phyloP scores from a whole-genome alignment of 1,140 invertebrate genomes.

The Triops longicaudatus region DNA sequence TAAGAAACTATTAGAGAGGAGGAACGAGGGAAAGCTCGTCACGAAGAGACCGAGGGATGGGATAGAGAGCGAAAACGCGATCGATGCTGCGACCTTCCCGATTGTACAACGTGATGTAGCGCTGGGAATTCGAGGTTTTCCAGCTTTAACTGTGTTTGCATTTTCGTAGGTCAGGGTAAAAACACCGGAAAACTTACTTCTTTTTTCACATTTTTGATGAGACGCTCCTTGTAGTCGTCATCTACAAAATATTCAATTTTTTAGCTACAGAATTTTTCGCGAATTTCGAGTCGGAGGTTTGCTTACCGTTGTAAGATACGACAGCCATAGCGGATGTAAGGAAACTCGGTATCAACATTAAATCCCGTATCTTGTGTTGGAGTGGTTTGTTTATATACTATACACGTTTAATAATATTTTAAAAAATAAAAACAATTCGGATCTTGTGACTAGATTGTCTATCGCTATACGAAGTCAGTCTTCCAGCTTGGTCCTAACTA shows the following conservation, averaged over 20 bases:
- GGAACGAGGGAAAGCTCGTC: not conserved
- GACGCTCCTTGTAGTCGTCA: constrained; percentile 56
- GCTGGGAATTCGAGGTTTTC: constrained; percentile 19
- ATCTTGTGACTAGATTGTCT: not conserved
- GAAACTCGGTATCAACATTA: not conserved
- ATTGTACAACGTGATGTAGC: not conserved
- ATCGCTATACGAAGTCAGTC: not conserved
- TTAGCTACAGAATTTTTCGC: not conserved
- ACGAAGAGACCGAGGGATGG: not conserved
- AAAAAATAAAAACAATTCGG: not conserved
- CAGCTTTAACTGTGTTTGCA: not conserved
- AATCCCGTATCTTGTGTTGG: not conserved
- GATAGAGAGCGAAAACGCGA: constrained; percentile 14
- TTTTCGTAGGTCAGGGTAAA: not conserved
- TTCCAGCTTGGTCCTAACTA: not conserved
- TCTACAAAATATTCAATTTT: constrained; percentile 38
- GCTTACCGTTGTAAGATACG: constrained; percentile 1
- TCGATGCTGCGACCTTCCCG: not conserved
- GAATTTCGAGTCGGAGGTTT: not conserved
- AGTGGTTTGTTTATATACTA: not conserved
- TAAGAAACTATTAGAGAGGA: not conserved
- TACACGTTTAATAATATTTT: not conserved
- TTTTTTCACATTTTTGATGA: constrained; percentile 70
- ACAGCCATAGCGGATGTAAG: not conserved
- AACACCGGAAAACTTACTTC: constrained; percentile 47